Conservation (phyloP, 2,888 invertebrate species). For the Synanthedon vespiformis region DNA sequence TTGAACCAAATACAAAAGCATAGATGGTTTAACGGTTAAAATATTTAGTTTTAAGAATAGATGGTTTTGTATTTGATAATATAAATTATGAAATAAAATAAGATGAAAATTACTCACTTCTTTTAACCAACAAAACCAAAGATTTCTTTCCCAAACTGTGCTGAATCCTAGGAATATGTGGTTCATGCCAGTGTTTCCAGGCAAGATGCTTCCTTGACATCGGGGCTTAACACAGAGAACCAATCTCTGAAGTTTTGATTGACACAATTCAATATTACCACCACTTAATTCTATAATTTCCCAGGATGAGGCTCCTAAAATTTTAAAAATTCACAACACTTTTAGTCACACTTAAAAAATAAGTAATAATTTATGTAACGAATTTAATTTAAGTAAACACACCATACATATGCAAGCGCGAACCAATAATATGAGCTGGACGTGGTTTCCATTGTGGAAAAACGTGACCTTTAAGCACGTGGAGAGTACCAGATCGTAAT, state of each 20-base stretch:
- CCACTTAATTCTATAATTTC: constrained; percentile 57
- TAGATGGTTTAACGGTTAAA: too few species aligned
- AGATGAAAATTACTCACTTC: constrained; percentile 36
- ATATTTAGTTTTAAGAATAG: too few species aligned
- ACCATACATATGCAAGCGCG: constrained; percentile 72
- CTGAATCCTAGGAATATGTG: constrained; percentile 76
- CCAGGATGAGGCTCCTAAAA: constrained; percentile 44
- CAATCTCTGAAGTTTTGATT: constrained; percentile 53
- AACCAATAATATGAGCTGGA: constrained; percentile 71
- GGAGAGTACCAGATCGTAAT: constrained; percentile 58
- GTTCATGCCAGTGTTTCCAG: constrained; percentile 40
- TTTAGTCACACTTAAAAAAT: background rate
- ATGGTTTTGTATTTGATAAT: too few species aligned
- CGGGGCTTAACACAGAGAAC: constrained; percentile 58
- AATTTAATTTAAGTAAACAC: constrained; percentile 1
- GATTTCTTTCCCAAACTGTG: constrained; percentile 74
- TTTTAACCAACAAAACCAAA: constrained; percentile 75
- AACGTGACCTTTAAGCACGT: constrained; percentile 75
- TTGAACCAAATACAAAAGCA: too few species aligned
- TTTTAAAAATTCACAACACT: constrained; percentile 6
- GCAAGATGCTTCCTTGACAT: constrained; percentile 34
- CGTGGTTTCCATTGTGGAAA: constrained; percentile 77
- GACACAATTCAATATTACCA: constrained; percentile 52
- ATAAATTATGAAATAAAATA: too few species aligned
- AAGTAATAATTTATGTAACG: constrained; percentile 10